These are phyloP conservation scores for Orchestes rusci DNA, from an alignment of 2,888 invertebrate genomes.

Conservation along the genomic window DNA sequence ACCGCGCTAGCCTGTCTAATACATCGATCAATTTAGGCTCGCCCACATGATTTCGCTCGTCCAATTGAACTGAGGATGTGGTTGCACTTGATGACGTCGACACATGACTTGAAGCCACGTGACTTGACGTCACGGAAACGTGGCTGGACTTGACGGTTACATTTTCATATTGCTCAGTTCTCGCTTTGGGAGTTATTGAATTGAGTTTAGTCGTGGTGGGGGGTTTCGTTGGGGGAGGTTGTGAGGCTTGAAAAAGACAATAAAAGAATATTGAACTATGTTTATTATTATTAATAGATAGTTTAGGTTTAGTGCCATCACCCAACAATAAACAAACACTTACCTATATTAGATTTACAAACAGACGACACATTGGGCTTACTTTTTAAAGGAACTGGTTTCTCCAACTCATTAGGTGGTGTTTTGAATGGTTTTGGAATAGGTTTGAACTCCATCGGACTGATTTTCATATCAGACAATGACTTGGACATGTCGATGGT, in stretches of 20 bases:
- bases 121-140: neutral
- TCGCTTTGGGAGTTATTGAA: conserved; percentile 20
- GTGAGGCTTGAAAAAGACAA: no score
- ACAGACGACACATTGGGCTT: conserved; percentile 26
- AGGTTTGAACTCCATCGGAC: conserved; percentile 22
- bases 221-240: conserved; percentile 6
- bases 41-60: neutral
- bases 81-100: neutral
- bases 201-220: conserved; percentile 8
- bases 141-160: conserved; percentile 1
- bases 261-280: no score
- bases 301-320: neutral
- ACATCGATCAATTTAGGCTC: conserved; percentile 38
- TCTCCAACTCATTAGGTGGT: conserved; percentile 35
- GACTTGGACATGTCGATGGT: conserved; percentile 31
- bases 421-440: conserved; percentile 27
- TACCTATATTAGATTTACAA: neutral
- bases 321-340: neutral
- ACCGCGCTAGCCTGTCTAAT: conserved; percentile 46
- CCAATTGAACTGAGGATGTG: neutral
- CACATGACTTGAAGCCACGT: neutral
- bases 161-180: conserved; percentile 16
- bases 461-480: conserved; percentile 25
- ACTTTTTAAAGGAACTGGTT: conserved; percentile 25
- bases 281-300: no score